Evolutionary conservation across 1,140 invertebrate species (phyloP), one percentile per base, ranked within the genome.

Genomic region (Ceratina japonica): DNA sequence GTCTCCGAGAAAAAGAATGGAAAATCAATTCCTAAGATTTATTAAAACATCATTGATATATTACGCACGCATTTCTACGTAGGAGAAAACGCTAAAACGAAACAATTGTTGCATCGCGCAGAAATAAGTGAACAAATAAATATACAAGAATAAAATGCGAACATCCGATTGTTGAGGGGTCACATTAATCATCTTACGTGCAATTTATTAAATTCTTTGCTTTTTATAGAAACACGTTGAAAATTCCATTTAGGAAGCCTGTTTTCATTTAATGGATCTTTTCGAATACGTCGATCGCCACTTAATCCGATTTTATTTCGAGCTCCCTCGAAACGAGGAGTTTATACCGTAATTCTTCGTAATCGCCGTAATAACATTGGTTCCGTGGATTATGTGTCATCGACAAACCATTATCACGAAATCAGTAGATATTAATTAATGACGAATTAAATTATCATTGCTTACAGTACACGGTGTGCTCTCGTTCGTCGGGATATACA

Each of bases 301-400:
- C 37, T 70, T 70, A 70, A 70, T 70, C 52, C 18, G 13, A 54
- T 56, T 70, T 70, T 56, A 71, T 71, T 71, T 61, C 16, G 31
- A 22, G 20, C 15, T 61, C 15, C n/a, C 52, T 13, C 10, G 54
- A 12, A 61, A 61, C 66, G 24, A 20, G 18, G 24, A 31, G 24
- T 54, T 31, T 52, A 27, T 56, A 37, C 5, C 8, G 24, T 70
- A 70, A 70, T 70, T 70, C 49, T 70, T 70, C 51, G 66, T 70
- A 70, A 70, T 70, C 66, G n/a, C 16, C 0, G 16, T 56, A 56
- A 56, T 70, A 49, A 61, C 31, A 61, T 37, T 70, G 52, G 16
- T 70, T 58, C 22, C 27, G 27, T 20, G 52, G 68, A 56, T 56
- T 70, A 70, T 37, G 1, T 37, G 54, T 70, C n/a, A 56, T 68